phyloP scores from a whole-genome alignment of 2,113 vertebrate species.

The Rhea americana region DNA sequence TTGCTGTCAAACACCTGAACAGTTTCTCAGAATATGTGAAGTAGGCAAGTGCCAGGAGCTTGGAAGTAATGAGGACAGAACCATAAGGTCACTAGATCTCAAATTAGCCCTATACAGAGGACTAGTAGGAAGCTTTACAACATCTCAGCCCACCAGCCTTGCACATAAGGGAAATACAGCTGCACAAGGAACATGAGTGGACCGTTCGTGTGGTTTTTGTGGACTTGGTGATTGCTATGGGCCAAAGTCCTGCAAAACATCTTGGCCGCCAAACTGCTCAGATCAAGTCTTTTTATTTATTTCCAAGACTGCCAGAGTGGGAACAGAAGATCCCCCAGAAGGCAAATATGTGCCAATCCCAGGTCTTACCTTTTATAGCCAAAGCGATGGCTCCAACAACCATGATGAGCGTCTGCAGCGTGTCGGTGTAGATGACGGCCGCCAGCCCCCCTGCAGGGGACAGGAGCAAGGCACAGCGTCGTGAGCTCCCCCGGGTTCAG shows the following conservation, averaged over 20 bases:
- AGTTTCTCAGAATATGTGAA: fast-evolving
- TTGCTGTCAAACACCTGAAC: fast-evolving
- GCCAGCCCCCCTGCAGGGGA: slow-evolving; percentile 84
- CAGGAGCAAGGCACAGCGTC: fast-evolving
- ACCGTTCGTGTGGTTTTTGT: neutral
- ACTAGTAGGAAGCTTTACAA: neutral
- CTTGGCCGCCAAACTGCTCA: neutral
- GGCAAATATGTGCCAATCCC: neutral
- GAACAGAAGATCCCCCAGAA: neutral
- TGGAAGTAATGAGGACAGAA: fast-evolving
- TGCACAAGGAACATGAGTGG: neutral
- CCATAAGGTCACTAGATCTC: neutral
- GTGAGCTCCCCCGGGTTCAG: fast-evolving
- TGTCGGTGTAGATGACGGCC: slow-evolving; percentile 89
- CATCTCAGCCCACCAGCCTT: neutral
- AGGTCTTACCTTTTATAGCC: slow-evolving; percentile 82
- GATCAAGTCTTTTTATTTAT: neutral
- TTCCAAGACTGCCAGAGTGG: fast-evolving
- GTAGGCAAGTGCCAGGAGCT: fast-evolving
- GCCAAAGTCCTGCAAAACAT: neutral
- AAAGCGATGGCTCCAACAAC: slow-evolving; percentile 86
- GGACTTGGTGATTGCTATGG: neutral
- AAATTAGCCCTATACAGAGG: neutral
- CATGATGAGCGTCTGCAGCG: slow-evolving; percentile 89
- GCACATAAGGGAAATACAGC: neutral